Evolutionary conservation across 2,113 vertebrate genomes (phyloP).

Genomic region (Ibidorhyncha struthersii): DNA sequence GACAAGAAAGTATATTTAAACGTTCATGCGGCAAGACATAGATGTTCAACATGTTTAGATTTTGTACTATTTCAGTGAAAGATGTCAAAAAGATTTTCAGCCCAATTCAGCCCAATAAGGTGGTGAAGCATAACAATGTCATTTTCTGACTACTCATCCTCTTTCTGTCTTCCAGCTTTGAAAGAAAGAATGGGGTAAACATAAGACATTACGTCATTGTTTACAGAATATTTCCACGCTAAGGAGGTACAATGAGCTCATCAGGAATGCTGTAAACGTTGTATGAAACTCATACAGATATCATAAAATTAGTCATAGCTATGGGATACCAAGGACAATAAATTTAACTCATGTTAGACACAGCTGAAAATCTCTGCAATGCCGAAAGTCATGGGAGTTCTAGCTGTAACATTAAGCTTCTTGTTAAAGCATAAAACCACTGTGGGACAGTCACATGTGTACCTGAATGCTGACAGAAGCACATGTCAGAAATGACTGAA

Average conservation of each 20-base stretch:
- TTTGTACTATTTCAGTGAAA: not conserved
- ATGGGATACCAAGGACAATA: not conserved
- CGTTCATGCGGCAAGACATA: not conserved
- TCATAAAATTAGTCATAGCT: not conserved
- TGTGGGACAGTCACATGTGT: not conserved
- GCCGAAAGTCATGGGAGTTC: not conserved
- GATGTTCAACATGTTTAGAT: not conserved
- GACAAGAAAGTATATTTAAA: slow-evolving; percentile 2
- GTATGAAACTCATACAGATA: not conserved
- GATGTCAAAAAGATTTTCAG: not conserved
- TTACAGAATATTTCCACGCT: not conserved
- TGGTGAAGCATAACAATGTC: not conserved
- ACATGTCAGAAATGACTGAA: not conserved
- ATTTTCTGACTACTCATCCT: not conserved
- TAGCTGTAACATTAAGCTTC: not conserved
- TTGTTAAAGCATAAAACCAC: not conserved
- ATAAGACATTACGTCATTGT: not conserved
- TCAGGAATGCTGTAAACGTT: not conserved
- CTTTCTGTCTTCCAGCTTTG: not conserved
- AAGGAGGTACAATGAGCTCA: not conserved
- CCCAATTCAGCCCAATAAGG: not conserved
- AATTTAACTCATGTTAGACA: not conserved
- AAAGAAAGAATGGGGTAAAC: not conserved
- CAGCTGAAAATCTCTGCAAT: not conserved
- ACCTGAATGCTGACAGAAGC: not conserved